Conservation (phyloP, 1,140 invertebrate genomes). For the Conus betulinus region DNA sequence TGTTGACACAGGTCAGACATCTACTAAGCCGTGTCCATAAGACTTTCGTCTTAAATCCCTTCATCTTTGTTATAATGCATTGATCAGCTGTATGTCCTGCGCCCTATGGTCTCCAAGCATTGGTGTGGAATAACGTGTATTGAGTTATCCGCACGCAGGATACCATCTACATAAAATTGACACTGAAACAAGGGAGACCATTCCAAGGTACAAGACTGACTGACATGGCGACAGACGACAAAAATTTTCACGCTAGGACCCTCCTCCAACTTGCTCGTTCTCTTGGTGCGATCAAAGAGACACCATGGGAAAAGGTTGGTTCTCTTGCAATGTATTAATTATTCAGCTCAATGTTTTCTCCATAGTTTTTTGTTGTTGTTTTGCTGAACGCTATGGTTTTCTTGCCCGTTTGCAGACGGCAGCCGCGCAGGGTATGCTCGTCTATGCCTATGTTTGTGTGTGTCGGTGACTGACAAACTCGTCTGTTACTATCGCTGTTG, state of each 20-base stretch:
- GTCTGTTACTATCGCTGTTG: too few species aligned
- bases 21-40: too few species aligned
- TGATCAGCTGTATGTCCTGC: not conserved
- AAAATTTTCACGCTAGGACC: slow-evolving; percentile 87
- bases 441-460: too few species aligned
- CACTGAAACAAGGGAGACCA: slow-evolving; percentile 27
- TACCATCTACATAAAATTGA: too few species aligned
- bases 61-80: too few species aligned
- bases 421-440: not conserved
- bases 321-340: too few species aligned
- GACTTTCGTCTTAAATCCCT: too few species aligned
- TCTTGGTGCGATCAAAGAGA: slow-evolving; percentile 87
- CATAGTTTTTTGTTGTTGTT: not conserved
- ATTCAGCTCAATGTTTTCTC: not conserved
- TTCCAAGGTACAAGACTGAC: slow-evolving; percentile 1
- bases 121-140: too few species aligned
- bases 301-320: slow-evolving; percentile 91
- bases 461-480: not conserved
- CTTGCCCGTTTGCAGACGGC: not conserved
- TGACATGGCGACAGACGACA: slow-evolving; percentile 58
- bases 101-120: too few species aligned
- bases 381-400: not conserved
- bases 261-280: slow-evolving; percentile 92
- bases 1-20: too few species aligned
- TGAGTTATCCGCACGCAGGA: too few species aligned